Conservation (phyloP, 1,140 invertebrate genomes). For the Zaprionus lachaisei region DNA sequence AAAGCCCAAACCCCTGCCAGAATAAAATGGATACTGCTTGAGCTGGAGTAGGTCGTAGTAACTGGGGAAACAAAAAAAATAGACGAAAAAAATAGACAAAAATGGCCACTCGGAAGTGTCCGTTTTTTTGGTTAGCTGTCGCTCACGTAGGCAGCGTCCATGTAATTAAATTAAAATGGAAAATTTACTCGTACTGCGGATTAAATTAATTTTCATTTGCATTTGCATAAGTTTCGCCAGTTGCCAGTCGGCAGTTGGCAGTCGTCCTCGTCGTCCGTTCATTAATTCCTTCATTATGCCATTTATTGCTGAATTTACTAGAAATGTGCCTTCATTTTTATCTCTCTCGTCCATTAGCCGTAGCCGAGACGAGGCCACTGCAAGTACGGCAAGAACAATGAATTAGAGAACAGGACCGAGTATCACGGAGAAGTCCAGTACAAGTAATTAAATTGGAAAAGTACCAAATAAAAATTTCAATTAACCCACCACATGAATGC, state of each 20-base stretch:
- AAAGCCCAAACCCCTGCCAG: constrained; percentile 13
- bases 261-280: constrained; percentile 43
- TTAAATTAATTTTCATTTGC: constrained; percentile 84
- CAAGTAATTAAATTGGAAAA: constrained; percentile 32
- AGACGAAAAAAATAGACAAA: constrained; percentile 29
- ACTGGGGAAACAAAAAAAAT: neutral
- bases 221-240: constrained; percentile 76
- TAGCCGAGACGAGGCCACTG: neutral
- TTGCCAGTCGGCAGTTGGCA: constrained; percentile 22
- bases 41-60: neutral
- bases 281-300: constrained; percentile 78
- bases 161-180: constrained; percentile 84
- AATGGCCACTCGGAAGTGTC: constrained; percentile 64
- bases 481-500: constrained; percentile 10
- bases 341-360: constrained; percentile 43
- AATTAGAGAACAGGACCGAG: neutral
- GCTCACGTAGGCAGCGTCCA: constrained; percentile 83
- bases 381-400: constrained; percentile 22
- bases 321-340: constrained; percentile 69
- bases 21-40: neutral
- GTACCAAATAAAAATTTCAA: constrained; percentile 18
- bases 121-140: constrained; percentile 71
- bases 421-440: neutral
- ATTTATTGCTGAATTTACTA: constrained; percentile 71
- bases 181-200: constrained; percentile 82